A percentile compares a stretch with the other conserved stretches of the same genome.
phyloP scores from a whole-genome alignment of 2,888 invertebrate genomes.

The Nezara viridula region DNA sequence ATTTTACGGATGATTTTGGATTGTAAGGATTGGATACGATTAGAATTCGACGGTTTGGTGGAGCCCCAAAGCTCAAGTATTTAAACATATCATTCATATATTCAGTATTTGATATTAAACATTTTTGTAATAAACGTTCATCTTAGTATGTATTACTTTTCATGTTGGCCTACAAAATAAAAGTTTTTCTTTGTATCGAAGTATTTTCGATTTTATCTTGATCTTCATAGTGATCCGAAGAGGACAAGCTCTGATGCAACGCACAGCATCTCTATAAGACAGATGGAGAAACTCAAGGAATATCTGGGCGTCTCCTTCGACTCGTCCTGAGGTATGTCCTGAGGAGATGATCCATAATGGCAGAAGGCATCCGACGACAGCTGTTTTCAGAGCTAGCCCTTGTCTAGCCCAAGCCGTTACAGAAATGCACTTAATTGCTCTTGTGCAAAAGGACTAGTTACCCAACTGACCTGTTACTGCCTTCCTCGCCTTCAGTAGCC shows the following conservation, averaged over 20 bases:
- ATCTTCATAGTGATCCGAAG: not conserved
- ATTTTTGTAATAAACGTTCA: too few relatives aligned
- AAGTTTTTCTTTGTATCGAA: too few relatives aligned
- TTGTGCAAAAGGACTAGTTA: slow-evolving; percentile 37
- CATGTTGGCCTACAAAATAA: too few relatives aligned
- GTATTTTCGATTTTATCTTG: not conserved
- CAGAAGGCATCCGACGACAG: not conserved
- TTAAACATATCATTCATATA: too few relatives aligned
- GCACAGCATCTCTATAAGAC: not conserved
- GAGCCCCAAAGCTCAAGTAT: too few relatives aligned
- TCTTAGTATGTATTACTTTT: too few relatives aligned
- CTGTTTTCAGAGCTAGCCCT: not conserved
- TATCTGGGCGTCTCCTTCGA: not conserved
- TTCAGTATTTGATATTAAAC: too few relatives aligned
- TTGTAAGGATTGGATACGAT: too few relatives aligned
- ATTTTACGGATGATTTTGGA: too few relatives aligned
- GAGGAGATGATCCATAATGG: slow-evolving; percentile 24
- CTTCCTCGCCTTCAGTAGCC: not conserved
- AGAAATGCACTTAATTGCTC: slow-evolving; percentile 18
- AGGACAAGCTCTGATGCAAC: not conserved
- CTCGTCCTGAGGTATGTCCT: not conserved
- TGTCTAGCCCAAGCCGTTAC: not conserved
- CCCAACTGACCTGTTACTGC: not conserved
- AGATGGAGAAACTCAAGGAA: not conserved
- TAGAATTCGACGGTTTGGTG: too few relatives aligned